These are phyloP conservation scores for Pelodiscus sinensis DNA, from an alignment of 2,113 vertebrate genomes.

Conservation along the genomic window DNA sequence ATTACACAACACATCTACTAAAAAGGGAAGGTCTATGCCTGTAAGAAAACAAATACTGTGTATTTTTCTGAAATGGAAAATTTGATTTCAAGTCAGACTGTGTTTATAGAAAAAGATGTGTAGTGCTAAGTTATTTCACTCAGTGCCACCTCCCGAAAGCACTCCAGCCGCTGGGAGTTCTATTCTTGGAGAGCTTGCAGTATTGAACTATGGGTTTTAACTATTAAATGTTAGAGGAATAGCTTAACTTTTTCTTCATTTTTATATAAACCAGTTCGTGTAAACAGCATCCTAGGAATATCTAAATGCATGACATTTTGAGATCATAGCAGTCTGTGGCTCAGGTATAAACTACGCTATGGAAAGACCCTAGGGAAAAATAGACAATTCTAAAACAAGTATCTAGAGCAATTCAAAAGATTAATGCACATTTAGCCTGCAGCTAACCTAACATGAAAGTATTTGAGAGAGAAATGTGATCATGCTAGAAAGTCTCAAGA, in stretches of 20 bases:
- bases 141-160: not conserved
- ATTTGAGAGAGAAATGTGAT: not conserved
- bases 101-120: not conserved
- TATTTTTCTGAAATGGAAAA: conserved; percentile 21
- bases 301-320: not conserved
- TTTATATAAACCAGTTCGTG: not conserved
- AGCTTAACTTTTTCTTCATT: not conserved
- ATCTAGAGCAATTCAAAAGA: not conserved
- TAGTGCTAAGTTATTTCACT: not conserved
- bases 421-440: not conserved
- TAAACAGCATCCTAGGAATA: not conserved
- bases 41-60: not conserved
- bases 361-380: not conserved
- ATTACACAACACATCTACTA: not conserved
- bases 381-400: not conserved
- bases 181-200: not conserved
- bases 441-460: not conserved
- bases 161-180: not conserved
- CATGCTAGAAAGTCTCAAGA: not conserved
- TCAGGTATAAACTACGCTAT: not conserved
- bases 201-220: not conserved
- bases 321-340: not conserved
- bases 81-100: not conserved
- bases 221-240: not conserved
- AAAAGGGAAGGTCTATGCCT: not conserved